A percentile compares a stretch with the other conserved stretches of the same genome.
These are phyloP conservation scores for Tyria jacobaeae DNA, from an alignment of 2,888 invertebrate species.

Conservation along the genomic window DNA sequence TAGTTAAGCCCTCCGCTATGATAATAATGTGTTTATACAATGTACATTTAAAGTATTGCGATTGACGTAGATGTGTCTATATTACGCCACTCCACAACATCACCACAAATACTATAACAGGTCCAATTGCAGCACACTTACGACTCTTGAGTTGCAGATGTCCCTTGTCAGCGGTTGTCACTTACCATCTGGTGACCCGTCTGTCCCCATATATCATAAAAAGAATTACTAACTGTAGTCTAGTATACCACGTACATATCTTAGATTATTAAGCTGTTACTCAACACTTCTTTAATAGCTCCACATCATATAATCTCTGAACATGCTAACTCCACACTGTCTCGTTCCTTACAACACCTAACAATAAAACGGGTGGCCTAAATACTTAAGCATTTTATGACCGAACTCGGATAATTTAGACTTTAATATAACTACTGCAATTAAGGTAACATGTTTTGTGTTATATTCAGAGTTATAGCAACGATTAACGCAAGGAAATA, in stretches of 20 bases:
- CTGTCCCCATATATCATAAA: no score
- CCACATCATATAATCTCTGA: neutral
- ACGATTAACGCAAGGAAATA: neutral
- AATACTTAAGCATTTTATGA: slow-evolving; percentile 69
- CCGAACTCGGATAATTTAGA: slow-evolving; percentile 55
- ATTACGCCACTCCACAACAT: no score
- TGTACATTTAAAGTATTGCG: no score
- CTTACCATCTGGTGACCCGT: no score
- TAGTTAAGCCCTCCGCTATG: no score
- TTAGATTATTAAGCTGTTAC: slow-evolving; percentile 17
- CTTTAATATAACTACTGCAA: slow-evolving; percentile 27
- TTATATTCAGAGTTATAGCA: slow-evolving; percentile 20
- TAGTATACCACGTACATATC: neutral
- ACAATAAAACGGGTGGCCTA: slow-evolving; percentile 70
- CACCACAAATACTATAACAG: no score
- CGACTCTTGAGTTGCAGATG: no score
- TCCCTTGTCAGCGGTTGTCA: no score
- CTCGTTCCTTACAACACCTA: slow-evolving; percentile 19
- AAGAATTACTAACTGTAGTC: no score
- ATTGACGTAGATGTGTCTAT: no score
- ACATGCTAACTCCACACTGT: neutral
- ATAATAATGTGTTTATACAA: no score
- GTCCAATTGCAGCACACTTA: no score
- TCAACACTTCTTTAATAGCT: neutral
- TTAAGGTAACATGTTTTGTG: slow-evolving; percentile 21